Evolutionary conservation across 2,113 vertebrate species (phyloP).

Genomic region (Pelodiscus sinensis): DNA sequence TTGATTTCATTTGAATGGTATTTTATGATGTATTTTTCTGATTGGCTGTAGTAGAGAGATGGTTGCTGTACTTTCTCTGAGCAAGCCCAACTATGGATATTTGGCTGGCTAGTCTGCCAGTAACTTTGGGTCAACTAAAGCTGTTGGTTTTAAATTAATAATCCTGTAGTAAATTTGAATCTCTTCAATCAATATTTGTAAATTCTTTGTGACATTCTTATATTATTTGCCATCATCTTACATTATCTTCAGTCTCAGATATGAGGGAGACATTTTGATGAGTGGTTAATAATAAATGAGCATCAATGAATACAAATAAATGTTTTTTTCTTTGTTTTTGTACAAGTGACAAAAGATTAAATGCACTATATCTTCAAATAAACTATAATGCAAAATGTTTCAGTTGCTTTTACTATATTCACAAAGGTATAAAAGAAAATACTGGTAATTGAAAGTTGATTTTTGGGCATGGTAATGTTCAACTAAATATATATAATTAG

Average conservation of each 20-base stretch:
- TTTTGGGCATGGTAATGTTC: background rate
- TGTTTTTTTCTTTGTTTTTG: background rate
- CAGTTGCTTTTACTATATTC: accelerated
- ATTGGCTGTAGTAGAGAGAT: background rate
- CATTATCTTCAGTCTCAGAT: background rate
- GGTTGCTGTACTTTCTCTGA: background rate
- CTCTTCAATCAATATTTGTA: background rate
- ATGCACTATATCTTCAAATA: background rate
- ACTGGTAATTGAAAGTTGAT: background rate
- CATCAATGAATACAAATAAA: background rate
- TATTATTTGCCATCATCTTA: background rate
- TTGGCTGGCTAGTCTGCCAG: background rate
- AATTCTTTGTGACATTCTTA: background rate
- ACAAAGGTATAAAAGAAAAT: background rate
- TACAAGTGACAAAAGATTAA: background rate
- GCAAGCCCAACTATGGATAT: background rate
- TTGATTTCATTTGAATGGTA: background rate
- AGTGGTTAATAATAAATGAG: background rate
- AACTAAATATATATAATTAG: background rate
- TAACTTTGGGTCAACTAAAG: background rate
- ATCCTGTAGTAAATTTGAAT: background rate
- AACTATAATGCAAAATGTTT: background rate
- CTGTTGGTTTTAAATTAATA: background rate
- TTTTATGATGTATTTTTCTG: background rate
- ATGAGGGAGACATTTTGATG: accelerated